Evolutionary conservation across 2,797 vertebrate species (phyloP), one percentile per base, ranked within the genome.

Genomic region (Lagocephalus sceleratus): DNA sequence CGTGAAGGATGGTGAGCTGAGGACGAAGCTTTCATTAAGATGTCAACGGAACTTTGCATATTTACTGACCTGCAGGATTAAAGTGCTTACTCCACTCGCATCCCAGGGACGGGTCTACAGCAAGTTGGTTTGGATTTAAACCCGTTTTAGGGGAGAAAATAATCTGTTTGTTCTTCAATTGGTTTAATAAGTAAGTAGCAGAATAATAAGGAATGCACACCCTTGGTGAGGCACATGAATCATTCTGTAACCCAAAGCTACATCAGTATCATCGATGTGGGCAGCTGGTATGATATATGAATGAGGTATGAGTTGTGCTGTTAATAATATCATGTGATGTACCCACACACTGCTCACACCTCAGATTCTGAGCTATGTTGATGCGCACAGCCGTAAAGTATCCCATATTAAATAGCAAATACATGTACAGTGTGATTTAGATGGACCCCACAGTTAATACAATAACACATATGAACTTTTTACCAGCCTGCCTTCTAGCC

Each of bases 1-100:
- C 71, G 57, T 32, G 46, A 52, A 25, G 16, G 56, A 21, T 32
- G 35, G 51, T 44, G 42, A 48, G 32, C 60, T 22, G 39, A 60
- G 45, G 61, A 11, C 15, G 47, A 7, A 42, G 21, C 53, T 58
- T 57, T 68, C 39, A 54, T 70, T 42, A 55, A 58, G 57, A 58
- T 58, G 54, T 74, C 55, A 60, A 50, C 19, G 57, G 61, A 23
- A 62, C 47, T 46, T n/a, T 59, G 41, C 29, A 54, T 63, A 53
- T 52, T 57, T 16, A n/a, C 35, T 8, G 46, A 57, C 54, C 47
- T 46, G 54, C 52, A 38, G 7, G 39, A 48, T 42, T 22, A 54
- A 47, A 20, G 22, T 55, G n/a, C 46, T 44, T 15, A 46, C 12
- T 48, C 44, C 23, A 40, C 19, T 43, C 10, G 19, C 23, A 22